A percentile compares a stretch with the other conserved stretches of the same genome.
phyloP scores from a whole-genome alignment of 1,140 invertebrate species.

The Sesamia nonagrioides region DNA sequence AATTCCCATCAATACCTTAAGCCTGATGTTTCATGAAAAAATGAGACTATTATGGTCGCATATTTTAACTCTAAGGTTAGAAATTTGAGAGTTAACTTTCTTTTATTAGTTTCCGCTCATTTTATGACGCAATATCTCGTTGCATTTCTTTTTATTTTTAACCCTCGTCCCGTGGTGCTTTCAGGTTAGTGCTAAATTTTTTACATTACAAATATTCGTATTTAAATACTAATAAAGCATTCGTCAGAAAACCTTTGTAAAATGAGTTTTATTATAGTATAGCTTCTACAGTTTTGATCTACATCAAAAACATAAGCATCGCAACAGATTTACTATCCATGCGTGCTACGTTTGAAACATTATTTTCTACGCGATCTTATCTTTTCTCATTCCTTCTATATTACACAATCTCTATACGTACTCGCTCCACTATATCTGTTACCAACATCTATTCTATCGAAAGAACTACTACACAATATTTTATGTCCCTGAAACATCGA shows the following conservation, averaged over 20 bases:
- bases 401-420: not conserved
- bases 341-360: not conserved
- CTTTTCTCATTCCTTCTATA: not conserved
- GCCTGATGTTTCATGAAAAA: too few species aligned
- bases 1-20: too few species aligned
- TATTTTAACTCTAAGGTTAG: too few species aligned
- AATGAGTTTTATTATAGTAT: not conserved
- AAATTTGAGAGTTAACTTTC: too few species aligned
- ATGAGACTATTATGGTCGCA: too few species aligned
- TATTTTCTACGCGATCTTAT: not conserved
- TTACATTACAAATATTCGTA: too few species aligned
- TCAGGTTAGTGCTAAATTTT: too few species aligned
- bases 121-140: too few species aligned
- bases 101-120: too few species aligned
- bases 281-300: not conserved
- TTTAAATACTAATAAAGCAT: too few species aligned
- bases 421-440: not conserved
- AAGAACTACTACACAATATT: not conserved
- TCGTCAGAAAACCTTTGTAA: not conserved
- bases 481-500: not conserved
- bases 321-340: not conserved
- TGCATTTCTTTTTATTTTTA: too few species aligned
- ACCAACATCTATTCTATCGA: not conserved
- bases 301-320: not conserved
- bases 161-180: too few species aligned